These are phyloP conservation scores for Ammodytes marinus DNA, from an alignment of 2,113 vertebrate genomes.

Conservation along the genomic window DNA sequence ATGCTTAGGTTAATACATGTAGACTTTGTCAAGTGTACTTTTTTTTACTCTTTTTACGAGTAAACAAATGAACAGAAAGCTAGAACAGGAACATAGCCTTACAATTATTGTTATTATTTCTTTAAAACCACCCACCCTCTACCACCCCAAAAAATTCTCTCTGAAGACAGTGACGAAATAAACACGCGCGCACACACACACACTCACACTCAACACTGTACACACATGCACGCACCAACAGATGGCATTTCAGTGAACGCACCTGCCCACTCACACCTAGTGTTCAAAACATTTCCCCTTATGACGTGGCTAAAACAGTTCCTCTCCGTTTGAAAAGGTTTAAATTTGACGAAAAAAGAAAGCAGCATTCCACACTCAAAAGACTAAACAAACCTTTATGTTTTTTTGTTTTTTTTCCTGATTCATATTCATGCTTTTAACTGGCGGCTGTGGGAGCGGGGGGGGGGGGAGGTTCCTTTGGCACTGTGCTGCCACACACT, in stretches of 20 bases:
- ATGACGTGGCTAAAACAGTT: slow-evolving; percentile 53
- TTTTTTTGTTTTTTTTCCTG: slow-evolving; percentile 65
- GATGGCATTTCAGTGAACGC: slow-evolving; percentile 58
- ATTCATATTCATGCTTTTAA: slow-evolving; percentile 61
- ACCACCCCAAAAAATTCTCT: slow-evolving; percentile 69
- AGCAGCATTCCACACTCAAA: slow-evolving; percentile 78
- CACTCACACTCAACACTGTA: slow-evolving; percentile 15
- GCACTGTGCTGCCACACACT: slow-evolving; percentile 31
- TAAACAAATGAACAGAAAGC: slow-evolving; percentile 71
- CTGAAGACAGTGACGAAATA: slow-evolving; percentile 83
- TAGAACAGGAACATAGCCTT: slow-evolving; percentile 65
- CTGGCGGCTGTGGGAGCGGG: slow-evolving; percentile 12
- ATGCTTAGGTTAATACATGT: slow-evolving; percentile 53
- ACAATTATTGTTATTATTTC: slow-evolving; percentile 38
- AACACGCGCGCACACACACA: slow-evolving; percentile 39
- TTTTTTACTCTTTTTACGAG: slow-evolving; percentile 70
- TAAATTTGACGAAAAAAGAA: slow-evolving; percentile 50
- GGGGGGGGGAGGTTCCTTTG: slow-evolving; percentile 46
- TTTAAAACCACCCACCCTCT: slow-evolving; percentile 58
- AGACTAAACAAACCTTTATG: slow-evolving; percentile 55
- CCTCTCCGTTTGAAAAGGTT: slow-evolving; percentile 42
- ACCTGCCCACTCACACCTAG: slow-evolving; percentile 65
- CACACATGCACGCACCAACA: slow-evolving; percentile 44
- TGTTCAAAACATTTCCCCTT: slow-evolving; percentile 34
- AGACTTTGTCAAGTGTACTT: slow-evolving; percentile 53